Evolutionary conservation across 2,113 vertebrate genomes (phyloP), one percentile per base, ranked within the genome.

Genomic region (Hyla sarda): DNA sequence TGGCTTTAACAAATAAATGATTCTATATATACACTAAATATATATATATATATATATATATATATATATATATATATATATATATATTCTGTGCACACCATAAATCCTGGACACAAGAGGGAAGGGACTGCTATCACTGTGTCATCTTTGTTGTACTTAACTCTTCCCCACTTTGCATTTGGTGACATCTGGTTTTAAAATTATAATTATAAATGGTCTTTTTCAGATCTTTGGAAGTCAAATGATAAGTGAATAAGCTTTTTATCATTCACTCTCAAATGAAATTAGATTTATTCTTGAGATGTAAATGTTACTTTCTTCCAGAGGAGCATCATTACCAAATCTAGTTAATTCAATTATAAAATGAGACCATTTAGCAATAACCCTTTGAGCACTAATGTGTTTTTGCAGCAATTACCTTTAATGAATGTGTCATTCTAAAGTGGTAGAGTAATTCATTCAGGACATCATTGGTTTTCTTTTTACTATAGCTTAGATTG

Each of bases 171-270:
- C n/a, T 41, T 41, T 41, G 41, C 41, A 5, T 52, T 17, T 45
- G 17, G 77, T 16, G 23, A 28, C 41, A 60, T 67, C 50, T 54
- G 32, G n/a, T 12, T 77, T 81, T 83, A n/a, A 28, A 50, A 48
- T n/a, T 3, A 50, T 74, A 21, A 23, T 41, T 74, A 11, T 50
- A 73, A 71, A 11, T 58, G n/a, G n/a, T 9, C 12, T 71, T 78
- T 84, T 91, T 83, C 86, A 89, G 88, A 87, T 90, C 88, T 92
- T 91, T 92, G 90, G 52, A 62, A 91, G 82, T 89, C 86, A 82
- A 89, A 25, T 92, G 89, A 92, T 87, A 88, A 71, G 65, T 62
- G 88, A 90, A 90, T 83, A 82, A 89, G 56, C 9, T 89, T 91
- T 32, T 82, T 41, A 75, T 90, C 25, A 87, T 80, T 88, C 88